Conservation (phyloP, 2,113 vertebrate genomes). For the Parotia lawesii region DNA sequence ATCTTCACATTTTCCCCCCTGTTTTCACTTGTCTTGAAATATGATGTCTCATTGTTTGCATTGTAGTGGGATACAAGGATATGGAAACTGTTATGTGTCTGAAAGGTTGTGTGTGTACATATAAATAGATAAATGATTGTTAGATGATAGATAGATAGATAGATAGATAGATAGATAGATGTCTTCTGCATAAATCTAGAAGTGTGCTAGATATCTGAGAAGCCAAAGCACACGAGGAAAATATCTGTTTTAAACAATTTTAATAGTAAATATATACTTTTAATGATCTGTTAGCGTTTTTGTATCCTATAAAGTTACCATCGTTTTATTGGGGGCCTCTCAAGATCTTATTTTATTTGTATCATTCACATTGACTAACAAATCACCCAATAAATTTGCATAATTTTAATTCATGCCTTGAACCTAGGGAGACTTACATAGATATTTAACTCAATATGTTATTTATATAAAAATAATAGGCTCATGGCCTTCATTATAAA, state of each 20-base stretch:
- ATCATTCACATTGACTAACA: neutral
- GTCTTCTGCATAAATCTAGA: neutral
- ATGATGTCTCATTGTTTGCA: accelerated
- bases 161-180: neutral
- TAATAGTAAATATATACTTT: neutral
- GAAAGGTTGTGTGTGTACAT: neutral
- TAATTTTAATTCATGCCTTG: neutral
- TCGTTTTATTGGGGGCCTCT: neutral
- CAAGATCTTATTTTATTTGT: neutral
- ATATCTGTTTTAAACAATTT: neutral
- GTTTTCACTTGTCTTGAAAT: neutral
- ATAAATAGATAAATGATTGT: neutral
- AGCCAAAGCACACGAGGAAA: neutral
- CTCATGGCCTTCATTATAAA: slow-evolving; percentile 10
- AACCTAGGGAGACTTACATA: neutral
- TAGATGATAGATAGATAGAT: neutral
- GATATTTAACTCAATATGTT: neutral
- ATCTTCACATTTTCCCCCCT: neutral
- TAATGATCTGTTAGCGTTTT: neutral
- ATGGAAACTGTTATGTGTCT: neutral
- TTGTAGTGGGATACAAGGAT: neutral
- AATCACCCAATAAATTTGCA: neutral
- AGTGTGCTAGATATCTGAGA: neutral
- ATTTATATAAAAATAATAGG: neutral
- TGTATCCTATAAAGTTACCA: neutral